Evolutionary conservation across 2,888 invertebrate genomes (phyloP).

Genomic region (Campoplex nolae): DNA sequence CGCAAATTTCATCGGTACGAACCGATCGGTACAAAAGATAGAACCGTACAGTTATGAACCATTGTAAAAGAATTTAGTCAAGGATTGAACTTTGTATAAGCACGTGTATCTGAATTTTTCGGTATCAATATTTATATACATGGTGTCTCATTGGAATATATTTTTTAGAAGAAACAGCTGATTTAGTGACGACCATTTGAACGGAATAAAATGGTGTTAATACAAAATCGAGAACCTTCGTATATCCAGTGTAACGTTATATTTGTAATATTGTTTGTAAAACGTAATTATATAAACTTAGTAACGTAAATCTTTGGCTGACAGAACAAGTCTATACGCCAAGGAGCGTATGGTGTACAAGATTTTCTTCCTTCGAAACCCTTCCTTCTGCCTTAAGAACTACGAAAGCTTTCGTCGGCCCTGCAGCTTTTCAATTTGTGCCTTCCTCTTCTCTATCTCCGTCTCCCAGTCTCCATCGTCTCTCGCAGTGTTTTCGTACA

Average conservation of each 20-base stretch:
- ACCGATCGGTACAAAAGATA: no score
- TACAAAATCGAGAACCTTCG: no score
- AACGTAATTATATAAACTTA: not conserved
- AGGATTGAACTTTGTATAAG: not conserved
- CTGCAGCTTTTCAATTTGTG: slow-evolving; percentile 77
- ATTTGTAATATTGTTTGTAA: no score
- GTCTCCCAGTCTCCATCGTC: slow-evolving; percentile 10
- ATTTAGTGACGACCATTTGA: no score
- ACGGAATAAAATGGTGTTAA: no score
- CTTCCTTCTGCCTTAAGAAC: slow-evolving; percentile 29
- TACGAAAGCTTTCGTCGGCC: slow-evolving; percentile 69
- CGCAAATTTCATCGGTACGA: slow-evolving; percentile 62
- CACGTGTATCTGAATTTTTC: not conserved
- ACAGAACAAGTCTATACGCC: slow-evolving; percentile 40
- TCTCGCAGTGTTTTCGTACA: slow-evolving; percentile 76
- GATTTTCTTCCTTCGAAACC: slow-evolving; percentile 25
- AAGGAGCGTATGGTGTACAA: slow-evolving; percentile 30
- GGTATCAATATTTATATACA: not conserved
- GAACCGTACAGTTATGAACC: not conserved
- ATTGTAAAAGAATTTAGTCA: slow-evolving; percentile 42
- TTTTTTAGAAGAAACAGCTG: no score
- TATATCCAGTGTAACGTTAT: no score
- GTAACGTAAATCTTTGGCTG: slow-evolving; percentile 36
- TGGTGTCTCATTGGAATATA: no score
- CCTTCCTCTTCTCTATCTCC: slow-evolving; percentile 35